Evolutionary conservation across 1,140 invertebrate genomes (phyloP).

Genomic region (Habropoda laboriosa): DNA sequence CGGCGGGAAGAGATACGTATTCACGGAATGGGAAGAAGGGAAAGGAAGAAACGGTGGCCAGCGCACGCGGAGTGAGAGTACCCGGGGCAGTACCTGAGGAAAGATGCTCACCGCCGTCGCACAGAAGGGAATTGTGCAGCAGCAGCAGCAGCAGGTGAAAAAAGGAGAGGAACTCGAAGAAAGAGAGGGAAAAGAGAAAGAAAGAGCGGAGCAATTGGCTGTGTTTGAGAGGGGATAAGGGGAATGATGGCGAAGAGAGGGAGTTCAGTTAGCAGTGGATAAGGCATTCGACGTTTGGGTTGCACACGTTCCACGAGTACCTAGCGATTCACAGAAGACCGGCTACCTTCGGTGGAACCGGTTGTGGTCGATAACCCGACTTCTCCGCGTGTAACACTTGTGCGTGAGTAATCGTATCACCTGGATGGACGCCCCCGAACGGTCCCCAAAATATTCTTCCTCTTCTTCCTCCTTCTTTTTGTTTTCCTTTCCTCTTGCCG

Average conservation of each 20-base stretch:
- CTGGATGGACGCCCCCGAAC: slow-evolving; percentile 26
- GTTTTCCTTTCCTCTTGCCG: no score
- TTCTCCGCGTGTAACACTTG: slow-evolving; percentile 5
- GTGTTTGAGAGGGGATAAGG: no score
- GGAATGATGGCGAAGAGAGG: slow-evolving; percentile 22
- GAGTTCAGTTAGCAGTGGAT: slow-evolving; percentile 40
- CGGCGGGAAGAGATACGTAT: slow-evolving; percentile 20
- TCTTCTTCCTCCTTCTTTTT: background rate
- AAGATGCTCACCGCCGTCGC: slow-evolving; percentile 21
- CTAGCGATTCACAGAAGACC: slow-evolving; percentile 73
- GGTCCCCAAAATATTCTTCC: no score
- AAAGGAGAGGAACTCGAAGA: background rate
- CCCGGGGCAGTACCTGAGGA: slow-evolving; percentile 1
- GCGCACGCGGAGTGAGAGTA: slow-evolving; percentile 59
- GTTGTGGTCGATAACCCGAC: slow-evolving; percentile 60
- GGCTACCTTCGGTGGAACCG: slow-evolving; percentile 70
- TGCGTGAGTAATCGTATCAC: slow-evolving; percentile 13
- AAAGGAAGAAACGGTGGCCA: slow-evolving; percentile 30
- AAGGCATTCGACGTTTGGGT: slow-evolving; percentile 54
- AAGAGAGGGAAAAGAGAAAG: background rate
- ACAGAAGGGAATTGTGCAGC: slow-evolving; percentile 46
- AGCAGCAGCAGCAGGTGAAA: slow-evolving; percentile 22
- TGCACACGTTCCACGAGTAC: slow-evolving; percentile 61
- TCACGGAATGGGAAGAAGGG: slow-evolving; percentile 27
- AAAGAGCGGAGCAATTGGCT: background rate